Base-by-base conservation (phyloP, 2,113 vertebrate genomes). In the Suncus etruscus region DNA sequence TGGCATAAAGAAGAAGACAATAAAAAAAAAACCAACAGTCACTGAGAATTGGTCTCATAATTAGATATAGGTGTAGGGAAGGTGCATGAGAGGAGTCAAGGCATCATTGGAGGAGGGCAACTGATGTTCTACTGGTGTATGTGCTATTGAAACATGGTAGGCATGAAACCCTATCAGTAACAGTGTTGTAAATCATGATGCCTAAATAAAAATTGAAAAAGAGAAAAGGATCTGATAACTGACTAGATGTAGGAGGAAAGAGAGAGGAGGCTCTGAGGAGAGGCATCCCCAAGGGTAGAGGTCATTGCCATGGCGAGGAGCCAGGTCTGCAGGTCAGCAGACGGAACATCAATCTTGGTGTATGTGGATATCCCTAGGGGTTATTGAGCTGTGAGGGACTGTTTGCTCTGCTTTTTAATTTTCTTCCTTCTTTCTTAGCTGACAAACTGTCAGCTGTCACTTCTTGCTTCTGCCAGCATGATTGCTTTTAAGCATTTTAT, bases 371-470 rank as follows among this genome's bases (percentile, higher is more conserved):
- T 47, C 91, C 84, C 75, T 25, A 0, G 0, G 58, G 74, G 68
- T 47, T 61, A 20, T 1, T 25, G 78, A 86, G 78, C 69, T 58
- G 0, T 1, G 0, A 18, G 32, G 48, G 68, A 24, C 75, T 24
- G 20, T 77, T 65, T 11, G n/a, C 81, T 80, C 32, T 14, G 74
- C 70, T 50, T 91, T 95, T 91, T 87, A 50, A 91, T 93, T 93
- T 87, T 87, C 85, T 89, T 51, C 10, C 85, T 70, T 73, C 79
- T 50, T 86, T 50, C 69, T 87, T n/a, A 81, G 69, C 83, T 82
- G 91, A 80, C 86, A 89, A 15, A 82, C 78, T 91, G 90, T 90
- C 92, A 84, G 73, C 82, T 86, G 88, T 87, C 78, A n/a, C 65
- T 45, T 93, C 90, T 91, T 32, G 47, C 68, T 39, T 1, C 82